A percentile compares a stretch with the other conserved stretches of the same genome.
phyloP scores from a whole-genome alignment of 1,140 invertebrate genomes.

The Battus philenor region DNA sequence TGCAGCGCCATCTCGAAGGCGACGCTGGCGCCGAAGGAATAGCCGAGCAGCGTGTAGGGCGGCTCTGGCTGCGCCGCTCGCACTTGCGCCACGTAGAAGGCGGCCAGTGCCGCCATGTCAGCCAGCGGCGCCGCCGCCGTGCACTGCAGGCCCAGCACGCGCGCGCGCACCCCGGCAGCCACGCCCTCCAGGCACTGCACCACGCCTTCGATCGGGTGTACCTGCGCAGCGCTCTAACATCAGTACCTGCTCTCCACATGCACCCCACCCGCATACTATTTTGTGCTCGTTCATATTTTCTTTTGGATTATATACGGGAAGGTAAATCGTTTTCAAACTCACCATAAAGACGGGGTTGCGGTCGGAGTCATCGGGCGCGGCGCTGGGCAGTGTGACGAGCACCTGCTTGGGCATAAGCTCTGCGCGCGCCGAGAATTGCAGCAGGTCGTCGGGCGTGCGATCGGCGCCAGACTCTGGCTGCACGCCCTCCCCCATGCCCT shows the following conservation, averaged over 20 bases:
- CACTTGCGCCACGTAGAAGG: conserved; percentile 88
- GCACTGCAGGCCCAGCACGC: conserved; percentile 95
- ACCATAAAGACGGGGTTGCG: conserved; percentile 74
- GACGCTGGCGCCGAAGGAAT: conserved; percentile 95
- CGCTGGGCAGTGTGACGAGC: conserved; percentile 77
- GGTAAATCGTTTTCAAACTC: no score
- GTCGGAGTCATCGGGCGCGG: conserved; percentile 19
- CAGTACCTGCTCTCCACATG: no score
- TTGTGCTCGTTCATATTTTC: no score
- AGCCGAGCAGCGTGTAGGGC: conserved; percentile 92
- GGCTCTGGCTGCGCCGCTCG: conserved; percentile 86
- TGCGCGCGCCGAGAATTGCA: conserved; percentile 17
- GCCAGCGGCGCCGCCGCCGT: conserved; percentile 83
- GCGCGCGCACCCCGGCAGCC: conserved; percentile 81
- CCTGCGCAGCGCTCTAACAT: conserved; percentile 61
- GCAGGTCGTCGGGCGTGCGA: not conserved
- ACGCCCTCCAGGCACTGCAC: conserved; percentile 86
- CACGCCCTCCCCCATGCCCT: conserved; percentile 14
- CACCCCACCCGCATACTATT: no score
- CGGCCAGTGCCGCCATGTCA: conserved; percentile 85
- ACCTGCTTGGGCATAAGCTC: conserved; percentile 81
- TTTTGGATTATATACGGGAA: no score
- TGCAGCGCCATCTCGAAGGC: conserved; percentile 95
- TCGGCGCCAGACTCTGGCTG: not conserved
- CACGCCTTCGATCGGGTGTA: conserved; percentile 96